Evolutionary conservation across 2,888 invertebrate species (phyloP).

Genomic region (Lampropteryx suffumata): DNA sequence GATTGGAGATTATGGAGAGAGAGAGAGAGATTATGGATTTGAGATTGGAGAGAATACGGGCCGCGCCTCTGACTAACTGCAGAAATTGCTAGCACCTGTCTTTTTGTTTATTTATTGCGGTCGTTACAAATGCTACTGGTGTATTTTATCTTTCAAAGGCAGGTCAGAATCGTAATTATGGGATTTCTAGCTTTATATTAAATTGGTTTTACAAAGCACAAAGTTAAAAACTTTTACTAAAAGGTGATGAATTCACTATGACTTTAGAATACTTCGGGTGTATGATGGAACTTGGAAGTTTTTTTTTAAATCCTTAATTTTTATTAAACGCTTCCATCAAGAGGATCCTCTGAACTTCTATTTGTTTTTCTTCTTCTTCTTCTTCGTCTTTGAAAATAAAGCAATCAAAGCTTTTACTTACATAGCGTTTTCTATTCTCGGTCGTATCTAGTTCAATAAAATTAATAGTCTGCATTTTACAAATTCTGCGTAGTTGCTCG

Average conservation of each 20-base stretch:
- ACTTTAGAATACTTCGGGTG: too few relatives aligned
- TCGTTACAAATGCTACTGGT: conserved; percentile 18
- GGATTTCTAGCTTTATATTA: too few relatives aligned
- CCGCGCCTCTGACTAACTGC: conserved; percentile 23
- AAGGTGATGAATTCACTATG: too few relatives aligned
- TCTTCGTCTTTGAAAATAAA: not conserved
- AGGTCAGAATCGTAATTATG: not conserved
- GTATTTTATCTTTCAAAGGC: conserved; percentile 7
- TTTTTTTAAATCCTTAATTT: too few relatives aligned
- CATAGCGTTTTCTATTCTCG: not conserved
- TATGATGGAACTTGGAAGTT: too few relatives aligned
- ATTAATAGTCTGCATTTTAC: conserved; percentile 5
- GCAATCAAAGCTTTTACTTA: not conserved
- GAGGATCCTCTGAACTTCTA: too few relatives aligned
- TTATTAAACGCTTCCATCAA: too few relatives aligned
- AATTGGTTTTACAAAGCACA: too few relatives aligned
- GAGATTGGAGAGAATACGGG: conserved; percentile 24
- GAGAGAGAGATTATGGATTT: too few relatives aligned
- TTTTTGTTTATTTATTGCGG: conserved; percentile 26
- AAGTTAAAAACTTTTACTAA: too few relatives aligned
- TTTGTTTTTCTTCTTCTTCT: too few relatives aligned
- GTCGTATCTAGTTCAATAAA: conserved; percentile 1
- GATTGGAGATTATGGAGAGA: conserved; percentile 27
- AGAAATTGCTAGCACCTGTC: conserved; percentile 19
- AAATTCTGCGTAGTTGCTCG: conserved; percentile 14